Percentiles rank a stretch among this genome's conserved stretches.
Conservation (phyloP, 2,888 invertebrate genomes). For the Cephus rjabovi region DNA sequence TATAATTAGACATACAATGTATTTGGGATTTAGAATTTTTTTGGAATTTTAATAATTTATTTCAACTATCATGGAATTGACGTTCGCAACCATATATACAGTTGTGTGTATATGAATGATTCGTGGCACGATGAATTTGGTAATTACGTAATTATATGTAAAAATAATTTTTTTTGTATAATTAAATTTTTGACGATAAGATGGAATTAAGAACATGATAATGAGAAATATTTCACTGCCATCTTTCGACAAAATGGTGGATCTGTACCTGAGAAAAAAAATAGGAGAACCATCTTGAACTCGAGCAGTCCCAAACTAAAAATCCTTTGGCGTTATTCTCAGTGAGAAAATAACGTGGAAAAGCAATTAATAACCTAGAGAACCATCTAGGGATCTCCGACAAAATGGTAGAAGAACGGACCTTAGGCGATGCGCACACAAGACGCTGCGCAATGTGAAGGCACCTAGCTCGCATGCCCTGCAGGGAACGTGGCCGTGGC, state of each 20-base stretch:
- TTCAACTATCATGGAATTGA: background rate
- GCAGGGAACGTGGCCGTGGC: conserved; percentile 35
- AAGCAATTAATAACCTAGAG: conserved; percentile 49
- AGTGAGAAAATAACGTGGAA: conserved; percentile 41
- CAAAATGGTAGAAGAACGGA: conserved; percentile 22
- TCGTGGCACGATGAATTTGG: background rate
- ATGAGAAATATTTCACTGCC: conserved; percentile 20
- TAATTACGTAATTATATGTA: background rate
- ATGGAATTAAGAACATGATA: conserved; percentile 19
- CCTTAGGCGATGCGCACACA: conserved; percentile 7
- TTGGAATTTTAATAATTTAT: background rate
- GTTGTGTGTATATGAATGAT: background rate
- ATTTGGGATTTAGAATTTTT: background rate
- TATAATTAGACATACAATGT: background rate
- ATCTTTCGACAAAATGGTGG: conserved; percentile 37
- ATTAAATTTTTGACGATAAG: background rate
- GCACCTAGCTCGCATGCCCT: conserved; percentile 38
- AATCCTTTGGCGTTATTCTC: conserved; percentile 8
- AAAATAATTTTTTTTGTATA: background rate
- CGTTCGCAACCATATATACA: background rate
- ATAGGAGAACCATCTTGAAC: background rate
- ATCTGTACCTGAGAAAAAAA: background rate
- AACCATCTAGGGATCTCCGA: conserved; percentile 6
- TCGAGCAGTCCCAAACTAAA: background rate
- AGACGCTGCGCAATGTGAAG: conserved; percentile 12